Conservation (phyloP, 2,888 invertebrate genomes). For the Disparrhopalites patrizii region DNA sequence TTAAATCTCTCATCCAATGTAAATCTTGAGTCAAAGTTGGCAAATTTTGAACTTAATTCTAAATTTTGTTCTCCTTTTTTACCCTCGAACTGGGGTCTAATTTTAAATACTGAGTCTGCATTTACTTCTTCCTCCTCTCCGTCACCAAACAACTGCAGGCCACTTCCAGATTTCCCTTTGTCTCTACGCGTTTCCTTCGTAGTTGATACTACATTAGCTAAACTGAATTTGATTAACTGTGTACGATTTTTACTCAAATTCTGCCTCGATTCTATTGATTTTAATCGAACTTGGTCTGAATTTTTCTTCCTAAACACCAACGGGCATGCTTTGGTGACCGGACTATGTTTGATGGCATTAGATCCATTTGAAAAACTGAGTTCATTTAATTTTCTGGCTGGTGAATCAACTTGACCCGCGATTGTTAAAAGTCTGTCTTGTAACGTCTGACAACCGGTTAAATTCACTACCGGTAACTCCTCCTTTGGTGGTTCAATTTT, state of each 20-base stretch:
- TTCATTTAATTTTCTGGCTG: too few relatives aligned
- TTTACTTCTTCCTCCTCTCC: slow-evolving; percentile 30
- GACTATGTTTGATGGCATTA: too few relatives aligned
- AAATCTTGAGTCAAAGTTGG: slow-evolving; percentile 40
- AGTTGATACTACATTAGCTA: slow-evolving; percentile 20
- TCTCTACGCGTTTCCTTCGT: neutral
- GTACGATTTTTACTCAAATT: slow-evolving; percentile 28
- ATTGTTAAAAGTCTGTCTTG: slow-evolving; percentile 1
- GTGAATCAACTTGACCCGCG: neutral
- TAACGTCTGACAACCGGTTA: neutral
- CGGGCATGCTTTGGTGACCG: slow-evolving; percentile 3
- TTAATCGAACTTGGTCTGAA: slow-evolving; percentile 39
- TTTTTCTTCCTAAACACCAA: slow-evolving; percentile 39
- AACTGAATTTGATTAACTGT: slow-evolving; percentile 33
- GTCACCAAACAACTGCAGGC: slow-evolving; percentile 33
- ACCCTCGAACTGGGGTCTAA: slow-evolving; percentile 45
- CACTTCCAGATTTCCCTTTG: neutral
- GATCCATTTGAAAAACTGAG: too few relatives aligned
- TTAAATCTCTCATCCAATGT: slow-evolving; percentile 44
- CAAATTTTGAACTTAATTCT: slow-evolving; percentile 40
- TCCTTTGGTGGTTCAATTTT: too few relatives aligned
- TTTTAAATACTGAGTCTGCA: slow-evolving; percentile 19
- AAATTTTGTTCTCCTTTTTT: slow-evolving; percentile 37
- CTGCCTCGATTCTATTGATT: slow-evolving; percentile 37
- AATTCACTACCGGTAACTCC: neutral